phyloP scores from a whole-genome alignment of 35 echinoderm and acorn worm species.

The Holothuria glaberrima region DNA sequence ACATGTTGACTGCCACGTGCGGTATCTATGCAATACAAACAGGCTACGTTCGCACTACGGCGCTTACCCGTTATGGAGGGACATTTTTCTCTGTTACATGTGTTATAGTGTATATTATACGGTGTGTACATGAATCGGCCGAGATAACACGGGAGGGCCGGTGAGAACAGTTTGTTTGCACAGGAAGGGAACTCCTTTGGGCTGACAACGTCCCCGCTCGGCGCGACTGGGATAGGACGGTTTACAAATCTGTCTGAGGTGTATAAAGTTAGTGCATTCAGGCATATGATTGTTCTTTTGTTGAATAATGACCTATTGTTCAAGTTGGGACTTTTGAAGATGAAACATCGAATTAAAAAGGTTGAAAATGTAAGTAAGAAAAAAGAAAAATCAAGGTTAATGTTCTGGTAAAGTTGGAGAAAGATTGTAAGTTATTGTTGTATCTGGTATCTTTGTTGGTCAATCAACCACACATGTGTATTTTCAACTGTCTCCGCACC shows the following conservation, averaged over 20 bases:
- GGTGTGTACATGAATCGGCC: too few species aligned
- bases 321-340: background rate
- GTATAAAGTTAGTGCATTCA: slow-evolving; percentile 36
- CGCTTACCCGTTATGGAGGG: too few species aligned
- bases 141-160: too few species aligned
- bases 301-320: slow-evolving; percentile 48
- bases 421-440: background rate
- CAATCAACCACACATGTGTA: too few species aligned
- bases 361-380: slow-evolving; percentile 16
- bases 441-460: background rate
- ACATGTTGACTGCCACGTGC: slow-evolving; percentile 43
- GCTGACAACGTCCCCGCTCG: slow-evolving; percentile 28
- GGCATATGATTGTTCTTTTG: slow-evolving; percentile 38
- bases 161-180: background rate
- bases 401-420: background rate
- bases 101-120: too few species aligned
- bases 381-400: slow-evolving; percentile 55
- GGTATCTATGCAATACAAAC: slow-evolving; percentile 38
- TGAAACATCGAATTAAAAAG: slow-evolving; percentile 37
- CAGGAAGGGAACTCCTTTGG: background rate
- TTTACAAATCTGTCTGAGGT: slow-evolving; percentile 42
- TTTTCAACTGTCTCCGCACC: too few species aligned
- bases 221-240: background rate
- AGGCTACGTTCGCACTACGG: background rate
- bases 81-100: too few species aligned